phyloP scores from a whole-genome alignment of 2,888 invertebrate species.

The Metopia argyrocephala region DNA sequence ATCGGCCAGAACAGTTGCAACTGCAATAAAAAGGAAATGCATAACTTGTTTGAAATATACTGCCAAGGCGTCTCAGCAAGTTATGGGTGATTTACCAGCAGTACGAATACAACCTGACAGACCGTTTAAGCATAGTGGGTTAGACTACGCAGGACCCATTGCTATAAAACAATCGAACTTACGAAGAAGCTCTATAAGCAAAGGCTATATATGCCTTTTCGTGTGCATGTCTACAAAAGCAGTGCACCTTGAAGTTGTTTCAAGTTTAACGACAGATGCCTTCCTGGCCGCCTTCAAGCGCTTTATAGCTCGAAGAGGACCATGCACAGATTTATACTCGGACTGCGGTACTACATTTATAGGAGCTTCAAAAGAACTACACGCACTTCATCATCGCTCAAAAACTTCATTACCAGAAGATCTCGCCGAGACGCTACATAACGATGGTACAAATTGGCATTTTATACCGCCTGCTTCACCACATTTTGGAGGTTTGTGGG shows the following conservation, averaged over 20 bases:
- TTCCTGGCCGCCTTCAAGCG: constrained; percentile 14
- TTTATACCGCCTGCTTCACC: constrained; percentile 38
- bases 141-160: constrained; percentile 56
- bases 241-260: constrained; percentile 25
- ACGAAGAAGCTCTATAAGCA: constrained; percentile 18
- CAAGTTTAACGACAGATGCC: constrained; percentile 18
- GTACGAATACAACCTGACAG: constrained; percentile 31
- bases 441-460: constrained; percentile 27
- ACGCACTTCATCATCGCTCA: constrained; percentile 6
- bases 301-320: constrained; percentile 23
- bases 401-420: constrained; percentile 1
- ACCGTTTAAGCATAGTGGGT: constrained; percentile 37
- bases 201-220: constrained; percentile 40
- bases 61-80: constrained; percentile 1
- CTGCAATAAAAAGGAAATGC: not conserved
- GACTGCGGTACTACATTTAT: constrained; percentile 57
- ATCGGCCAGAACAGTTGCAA: constrained; percentile 1
- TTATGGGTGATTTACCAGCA: constrained; percentile 42
- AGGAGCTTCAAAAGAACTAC: constrained; percentile 39
- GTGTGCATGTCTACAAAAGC: constrained; percentile 35
- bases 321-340: constrained; percentile 37
- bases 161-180: constrained; percentile 28
- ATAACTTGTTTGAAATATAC: constrained; percentile 11
- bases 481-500: constrained; percentile 41
- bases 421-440: not conserved